A percentile compares a stretch with the other conserved stretches of the same genome.
phyloP scores from a whole-genome alignment of 2,113 vertebrate genomes.

The Coryphaenoides rupestris region DNA sequence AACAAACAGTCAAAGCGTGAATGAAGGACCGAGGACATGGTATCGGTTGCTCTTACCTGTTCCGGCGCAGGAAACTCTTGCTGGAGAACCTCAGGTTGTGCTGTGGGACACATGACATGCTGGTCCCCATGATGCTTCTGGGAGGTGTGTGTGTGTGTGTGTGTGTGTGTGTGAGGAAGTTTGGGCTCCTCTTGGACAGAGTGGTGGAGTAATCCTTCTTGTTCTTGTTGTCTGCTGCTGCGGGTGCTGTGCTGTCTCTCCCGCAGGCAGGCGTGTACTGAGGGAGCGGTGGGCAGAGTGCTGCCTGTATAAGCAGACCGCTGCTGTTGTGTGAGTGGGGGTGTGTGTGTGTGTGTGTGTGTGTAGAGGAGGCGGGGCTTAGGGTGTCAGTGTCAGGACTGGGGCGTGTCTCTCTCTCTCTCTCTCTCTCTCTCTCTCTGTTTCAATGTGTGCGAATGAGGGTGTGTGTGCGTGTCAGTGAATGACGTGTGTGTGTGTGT shows the following conservation, averaged over 20 bases:
- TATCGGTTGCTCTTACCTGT: conserved; percentile 63
- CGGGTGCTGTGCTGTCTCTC: conserved; percentile 32
- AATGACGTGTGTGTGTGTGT: conserved; percentile 8
- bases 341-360: conserved; percentile 41
- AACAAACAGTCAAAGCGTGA: background rate
- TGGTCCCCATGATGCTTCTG: conserved; percentile 72
- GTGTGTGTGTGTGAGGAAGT: background rate
- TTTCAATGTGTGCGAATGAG: no score
- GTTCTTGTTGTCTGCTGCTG: no score
- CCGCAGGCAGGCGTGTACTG: conserved; percentile 59
- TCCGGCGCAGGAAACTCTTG: conserved; percentile 77
- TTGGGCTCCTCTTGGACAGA: conserved; percentile 19
- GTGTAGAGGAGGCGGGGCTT: conserved; percentile 48
- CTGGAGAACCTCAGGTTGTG: conserved; percentile 76
- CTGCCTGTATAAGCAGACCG: conserved; percentile 37
- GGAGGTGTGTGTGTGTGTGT: conserved; percentile 2
- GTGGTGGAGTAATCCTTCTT: conserved; percentile 55
- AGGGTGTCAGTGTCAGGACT: background rate
- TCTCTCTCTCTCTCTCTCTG: conserved; percentile 4
- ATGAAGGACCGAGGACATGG: conserved; percentile 9
- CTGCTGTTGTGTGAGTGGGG: no score
- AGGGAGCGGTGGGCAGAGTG: conserved; percentile 43
- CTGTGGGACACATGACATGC: conserved; percentile 77
- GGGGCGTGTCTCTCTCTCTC: background rate
- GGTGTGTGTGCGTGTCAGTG: no score